Base-by-base conservation (phyloP, 2,797 vertebrate species). In the Hyperoplus lanceolatus region DNA sequence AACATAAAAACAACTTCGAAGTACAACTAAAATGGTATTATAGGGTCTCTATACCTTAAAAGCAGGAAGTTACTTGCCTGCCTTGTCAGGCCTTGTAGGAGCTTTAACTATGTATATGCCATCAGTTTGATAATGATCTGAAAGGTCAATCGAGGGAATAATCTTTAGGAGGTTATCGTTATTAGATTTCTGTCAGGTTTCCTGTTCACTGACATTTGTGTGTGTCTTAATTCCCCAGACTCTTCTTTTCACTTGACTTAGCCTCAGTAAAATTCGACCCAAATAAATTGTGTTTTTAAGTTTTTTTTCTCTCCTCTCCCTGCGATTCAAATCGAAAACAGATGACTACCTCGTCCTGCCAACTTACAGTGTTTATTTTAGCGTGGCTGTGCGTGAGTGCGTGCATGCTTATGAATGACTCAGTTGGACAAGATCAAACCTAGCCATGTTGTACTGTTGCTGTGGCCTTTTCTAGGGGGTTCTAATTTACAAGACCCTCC, bases 291-390 rank as follows among this genome's bases (percentile, higher is more conserved):
- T 74, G 66, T 84, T 82, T 65, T 68, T 61, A 29, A 29, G 29
- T 29, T 50, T 1, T 80, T 77, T 71, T 71, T 67, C 80, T 36
- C 11, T 11, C 50, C 69, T 77, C 65, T 70, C 79, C 13, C 59
- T 56, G 56, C 68, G 71, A 63, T 67, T 84, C n/a, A 91, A 92
- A 94, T 94, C 86, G 87, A 87, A 93, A 94, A 83, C 93, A 95
- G 92, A 89, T 64, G n/a, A 48, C 61, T 9, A 68, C 55, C 36
- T 75, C 29, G 41, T 66, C 73, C 82, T 84, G 90, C 91, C 91
- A 94, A 86, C 84, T 90, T 82, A 89, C 87, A 88, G 77, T 87
- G 90, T 91, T 93, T 92, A 81, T 81, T 84, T 85, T 80, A 81
- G 87, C 66, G 38, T 77, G 62, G 70, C 13, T 11, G 73, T 63